Evolutionary conservation across 2,797 vertebrate species (phyloP), one percentile per base, ranked within the genome.

Genomic region (Gambelia wislizenii): DNA sequence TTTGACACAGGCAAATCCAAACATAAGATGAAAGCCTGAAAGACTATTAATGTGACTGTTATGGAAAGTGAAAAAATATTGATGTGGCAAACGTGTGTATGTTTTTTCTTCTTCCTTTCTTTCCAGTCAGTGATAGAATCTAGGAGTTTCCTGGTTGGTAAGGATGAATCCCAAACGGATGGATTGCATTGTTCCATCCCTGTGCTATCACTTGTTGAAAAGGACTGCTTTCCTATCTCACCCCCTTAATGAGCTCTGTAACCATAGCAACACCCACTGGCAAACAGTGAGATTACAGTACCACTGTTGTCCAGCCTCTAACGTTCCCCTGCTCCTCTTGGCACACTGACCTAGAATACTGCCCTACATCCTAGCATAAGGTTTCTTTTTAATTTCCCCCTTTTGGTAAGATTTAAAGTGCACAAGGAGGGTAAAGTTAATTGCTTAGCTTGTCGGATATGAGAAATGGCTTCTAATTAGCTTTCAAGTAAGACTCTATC

Each of bases 311-410:
- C 82, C 85, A 56, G 87, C 82, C 78, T 64, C 89, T 78, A 83
- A 77, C 74, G 36, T 42, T 20, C 80, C 69, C 67, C 88, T 75
- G 30, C 84, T 79, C 27, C 70, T 56, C 52, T 84, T 7, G 10
- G 67, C 90, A 91, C 2, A 90, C 89, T 94, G 91, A 92, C 95
- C 95, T 94, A 92, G 89, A 92, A 93, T 95, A 10, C 78, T 94
- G 91, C 87, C 93, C 92, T 91, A 93, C 1, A 94, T 94, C 84
- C 10, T 83, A 93, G 36, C 83, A 44, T 49, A 78, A 47, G n/a
- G 80, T 91, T 90, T 59, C 76, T 89, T 69, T 85, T 59, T 83
- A 77, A 61, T 92, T 92, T 87, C 47, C 70, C 52, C 74, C 54
- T 64, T 72, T 69, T n/a, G 79, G 74, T 77, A 91, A 91, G 56